Percentiles rank a stretch among this genome's conserved stretches.
phyloP scores from a whole-genome alignment of 2,797 vertebrate genomes.

The Anomalospiza imberbis region DNA sequence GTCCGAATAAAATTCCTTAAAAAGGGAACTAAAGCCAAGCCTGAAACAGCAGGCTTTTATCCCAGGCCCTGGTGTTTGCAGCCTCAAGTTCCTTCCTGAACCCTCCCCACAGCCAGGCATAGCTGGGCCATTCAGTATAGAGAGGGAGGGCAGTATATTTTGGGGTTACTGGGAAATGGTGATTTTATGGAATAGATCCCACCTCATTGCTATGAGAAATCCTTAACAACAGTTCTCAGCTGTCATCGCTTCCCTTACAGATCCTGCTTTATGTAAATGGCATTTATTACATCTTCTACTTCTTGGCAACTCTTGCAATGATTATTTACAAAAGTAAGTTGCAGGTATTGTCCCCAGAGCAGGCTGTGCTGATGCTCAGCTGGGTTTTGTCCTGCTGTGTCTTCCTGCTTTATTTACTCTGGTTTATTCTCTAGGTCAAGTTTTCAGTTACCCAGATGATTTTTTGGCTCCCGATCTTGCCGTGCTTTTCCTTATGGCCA shows the following conservation, averaged over 20 bases:
- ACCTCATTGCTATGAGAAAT: background rate
- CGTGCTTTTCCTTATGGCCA: slow-evolving; percentile 79
- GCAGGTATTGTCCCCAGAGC: background rate
- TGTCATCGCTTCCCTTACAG: slow-evolving; percentile 81
- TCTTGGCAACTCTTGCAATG: slow-evolving; percentile 77
- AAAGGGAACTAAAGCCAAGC: background rate
- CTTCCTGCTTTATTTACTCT: background rate
- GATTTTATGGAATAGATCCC: background rate
- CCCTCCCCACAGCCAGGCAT: background rate
- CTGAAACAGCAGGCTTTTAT: background rate
- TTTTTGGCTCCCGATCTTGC: slow-evolving; percentile 75
- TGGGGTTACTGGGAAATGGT: background rate
- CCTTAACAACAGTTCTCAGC: slow-evolving; percentile 70
- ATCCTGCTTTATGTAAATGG: slow-evolving; percentile 74
- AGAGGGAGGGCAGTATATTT: background rate
- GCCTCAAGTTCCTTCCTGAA: background rate
- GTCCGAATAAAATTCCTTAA: background rate
- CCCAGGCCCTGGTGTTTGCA: background rate
- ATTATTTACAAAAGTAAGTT: slow-evolving; percentile 85
- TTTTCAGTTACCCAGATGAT: slow-evolving; percentile 78
- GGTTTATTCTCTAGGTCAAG: slow-evolving; percentile 71
- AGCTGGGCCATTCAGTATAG: background rate
- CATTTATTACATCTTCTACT: slow-evolving; percentile 76
- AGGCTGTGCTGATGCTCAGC: background rate
- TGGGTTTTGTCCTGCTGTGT: background rate